Base-by-base conservation (phyloP, 2,113 vertebrate genomes). In the Clarias batrachus region DNA sequence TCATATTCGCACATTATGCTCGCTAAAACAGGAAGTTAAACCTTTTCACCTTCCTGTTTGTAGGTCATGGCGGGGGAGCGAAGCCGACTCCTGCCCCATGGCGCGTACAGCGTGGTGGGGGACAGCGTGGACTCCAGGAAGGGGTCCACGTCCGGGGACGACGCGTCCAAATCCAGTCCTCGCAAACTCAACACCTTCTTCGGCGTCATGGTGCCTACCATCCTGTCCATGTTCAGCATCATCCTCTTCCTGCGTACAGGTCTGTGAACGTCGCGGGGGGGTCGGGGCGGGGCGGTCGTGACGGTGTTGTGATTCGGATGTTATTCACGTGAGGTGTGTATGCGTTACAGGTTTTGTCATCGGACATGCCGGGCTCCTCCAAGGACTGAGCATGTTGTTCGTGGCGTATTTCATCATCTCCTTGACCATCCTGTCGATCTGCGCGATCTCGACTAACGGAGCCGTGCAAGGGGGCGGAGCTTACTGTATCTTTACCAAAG, bases 171-270 rank as follows among this genome's bases (percentile, higher is more conserved):
- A 1, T 91, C 91, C 65, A 90, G 88, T 13, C 91, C 94, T 57
- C 94, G 95, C 17, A 95, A 94, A 73, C 96, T 98, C 3, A 96
- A 96, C 90, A 97, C 97, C 0, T 97, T 97, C 91, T 96, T 98
- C 0, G 97, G 97, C 0, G 97, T 98, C 85, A 96, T 98, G 90
- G 97, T 98, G 65, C 97, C 97, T 27, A 98, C 97, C 0, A 91
- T 98, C 83, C 94, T 98, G 73, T 98, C 97, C 87, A 98, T 98
- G 97, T 98, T 98, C 92, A 97, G 97, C 91, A 97, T 97, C 8
- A 94, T 98, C 16, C 92, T 98, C 82, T 98, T 97, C 87, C 93
- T 97, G 90, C 93, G 97, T 78, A 96, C 96, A 23, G 97, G 97
- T 97, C 86, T 95, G 95, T 30, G 17, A 4, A 5, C n/a, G 33